Evolutionary conservation across 2,113 vertebrate genomes (phyloP).

Genomic region (Cathartes aura): DNA sequence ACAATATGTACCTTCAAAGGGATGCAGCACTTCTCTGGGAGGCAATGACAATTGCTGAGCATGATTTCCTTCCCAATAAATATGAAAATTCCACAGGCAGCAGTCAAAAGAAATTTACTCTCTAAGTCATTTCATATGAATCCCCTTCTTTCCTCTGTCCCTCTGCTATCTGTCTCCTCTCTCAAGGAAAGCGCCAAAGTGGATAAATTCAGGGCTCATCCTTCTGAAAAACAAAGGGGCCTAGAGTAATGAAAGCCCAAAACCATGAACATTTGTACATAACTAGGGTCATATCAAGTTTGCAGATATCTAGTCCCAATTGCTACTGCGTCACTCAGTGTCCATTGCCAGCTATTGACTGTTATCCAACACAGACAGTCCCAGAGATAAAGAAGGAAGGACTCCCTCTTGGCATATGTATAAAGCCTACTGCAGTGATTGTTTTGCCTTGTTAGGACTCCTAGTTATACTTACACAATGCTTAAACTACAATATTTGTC

Average conservation of each 20-base stretch:
- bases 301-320: not conserved
- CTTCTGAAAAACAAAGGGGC: not conserved
- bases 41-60: not conserved
- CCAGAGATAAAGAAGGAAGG: not conserved
- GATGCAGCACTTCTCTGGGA: not conserved
- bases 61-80: not conserved
- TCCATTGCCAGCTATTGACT: not conserved
- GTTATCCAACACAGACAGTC: not conserved
- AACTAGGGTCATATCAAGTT: not conserved
- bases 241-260: not conserved
- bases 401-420: not conserved
- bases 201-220: not conserved
- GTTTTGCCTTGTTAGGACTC: not conserved
- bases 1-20: not conserved
- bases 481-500: not conserved
- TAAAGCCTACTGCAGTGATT: not conserved
- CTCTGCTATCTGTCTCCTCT: not conserved
- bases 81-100: conserved; percentile 8
- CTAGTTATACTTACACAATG: not conserved
- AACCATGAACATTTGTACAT: not conserved
- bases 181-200: not conserved
- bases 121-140: not conserved
- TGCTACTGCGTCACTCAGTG: not conserved
- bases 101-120: conserved; percentile 13
- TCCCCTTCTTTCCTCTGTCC: not conserved